These are phyloP conservation scores for Romanogobio albipinnatus DNA, from an alignment of 2,113 vertebrate species.

Conservation along the genomic window DNA sequence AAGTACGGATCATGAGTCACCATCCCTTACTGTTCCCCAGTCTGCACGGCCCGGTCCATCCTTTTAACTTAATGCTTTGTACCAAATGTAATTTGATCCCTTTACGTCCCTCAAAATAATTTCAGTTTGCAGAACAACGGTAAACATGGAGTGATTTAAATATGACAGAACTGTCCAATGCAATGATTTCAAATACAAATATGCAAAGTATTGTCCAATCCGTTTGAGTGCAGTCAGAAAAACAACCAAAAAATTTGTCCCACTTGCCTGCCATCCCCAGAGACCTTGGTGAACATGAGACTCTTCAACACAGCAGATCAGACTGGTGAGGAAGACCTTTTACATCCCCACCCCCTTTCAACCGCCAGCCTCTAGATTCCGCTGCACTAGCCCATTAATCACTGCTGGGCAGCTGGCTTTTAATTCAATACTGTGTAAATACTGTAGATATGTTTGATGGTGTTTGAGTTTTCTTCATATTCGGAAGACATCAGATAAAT, in stretches of 20 bases:
- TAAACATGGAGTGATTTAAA: neutral
- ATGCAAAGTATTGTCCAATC: constrained; percentile 32
- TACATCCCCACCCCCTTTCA: constrained; percentile 56
- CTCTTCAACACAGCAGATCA: constrained; percentile 75
- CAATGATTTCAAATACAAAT: constrained; percentile 16
- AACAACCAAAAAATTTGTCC: constrained; percentile 66
- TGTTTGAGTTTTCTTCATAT: constrained; percentile 7
- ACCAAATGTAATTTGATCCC: constrained; percentile 13
- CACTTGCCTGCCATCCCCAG: constrained; percentile 78
- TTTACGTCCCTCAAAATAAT: neutral
- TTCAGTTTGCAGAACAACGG: neutral
- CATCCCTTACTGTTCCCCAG: neutral
- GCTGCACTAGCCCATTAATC: constrained; percentile 8
- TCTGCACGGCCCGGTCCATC: constrained; percentile 2
- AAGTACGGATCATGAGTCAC: constrained; percentile 59
- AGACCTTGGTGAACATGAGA: constrained; percentile 77
- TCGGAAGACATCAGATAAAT: neutral
- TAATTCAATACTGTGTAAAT: neutral
- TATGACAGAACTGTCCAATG: neutral
- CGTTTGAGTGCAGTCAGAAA: constrained; percentile 56
- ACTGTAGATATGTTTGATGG: neutral
- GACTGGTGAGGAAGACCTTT: constrained; percentile 77
- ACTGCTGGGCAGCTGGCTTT: constrained; percentile 8
- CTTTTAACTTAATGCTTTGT: neutral
- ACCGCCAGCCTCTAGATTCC: constrained; percentile 5